Percentiles rank a stretch among this genome's conserved stretches.
phyloP scores from a whole-genome alignment of 1,140 invertebrate genomes.

The Hypothenemus hampei region DNA sequence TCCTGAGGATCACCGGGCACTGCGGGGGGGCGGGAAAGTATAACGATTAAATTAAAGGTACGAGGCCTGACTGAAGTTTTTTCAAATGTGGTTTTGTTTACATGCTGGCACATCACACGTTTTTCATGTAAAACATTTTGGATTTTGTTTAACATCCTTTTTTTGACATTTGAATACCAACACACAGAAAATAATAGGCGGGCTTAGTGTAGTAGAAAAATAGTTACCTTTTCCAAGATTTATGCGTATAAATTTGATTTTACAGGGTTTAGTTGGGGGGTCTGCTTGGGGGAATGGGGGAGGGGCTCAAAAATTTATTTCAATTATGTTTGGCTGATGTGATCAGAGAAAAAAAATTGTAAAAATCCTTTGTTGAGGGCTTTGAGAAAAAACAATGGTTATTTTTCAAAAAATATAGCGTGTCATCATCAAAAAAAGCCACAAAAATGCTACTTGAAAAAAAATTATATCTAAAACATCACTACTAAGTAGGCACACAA shows the following conservation, averaged over 20 bases:
- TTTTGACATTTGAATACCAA: conserved; percentile 50
- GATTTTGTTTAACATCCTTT: conserved; percentile 32
- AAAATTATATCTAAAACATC: conserved; percentile 32
- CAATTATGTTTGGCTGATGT: too few relatives aligned
- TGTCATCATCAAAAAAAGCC: conserved; percentile 25
- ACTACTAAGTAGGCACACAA: conserved; percentile 45
- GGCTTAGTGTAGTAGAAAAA: conserved; percentile 24
- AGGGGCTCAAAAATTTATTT: too few relatives aligned
- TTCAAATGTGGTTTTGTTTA: conserved; percentile 12
- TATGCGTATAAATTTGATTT: too few relatives aligned
- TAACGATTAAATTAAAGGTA: not conserved
- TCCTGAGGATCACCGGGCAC: conserved; percentile 94
- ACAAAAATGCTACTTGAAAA: conserved; percentile 41
- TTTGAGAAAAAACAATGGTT: conserved; percentile 15
- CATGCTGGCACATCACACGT: conserved; percentile 43
- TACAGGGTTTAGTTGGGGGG: too few relatives aligned
- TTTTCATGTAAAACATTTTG: conserved; percentile 29
- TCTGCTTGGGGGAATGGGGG: too few relatives aligned
- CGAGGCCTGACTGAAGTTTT: not conserved
- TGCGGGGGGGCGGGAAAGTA: conserved; percentile 50
- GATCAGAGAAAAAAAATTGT: too few relatives aligned
- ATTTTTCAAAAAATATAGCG: conserved; percentile 17
- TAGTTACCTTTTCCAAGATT: conserved; percentile 46
- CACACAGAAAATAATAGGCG: conserved; percentile 42
- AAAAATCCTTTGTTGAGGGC: conserved; percentile 20